A percentile compares a stretch with the other conserved stretches of the same genome.
Evolutionary conservation across 2,888 invertebrate genomes (phyloP).

Genomic region (Noctua janthina): DNA sequence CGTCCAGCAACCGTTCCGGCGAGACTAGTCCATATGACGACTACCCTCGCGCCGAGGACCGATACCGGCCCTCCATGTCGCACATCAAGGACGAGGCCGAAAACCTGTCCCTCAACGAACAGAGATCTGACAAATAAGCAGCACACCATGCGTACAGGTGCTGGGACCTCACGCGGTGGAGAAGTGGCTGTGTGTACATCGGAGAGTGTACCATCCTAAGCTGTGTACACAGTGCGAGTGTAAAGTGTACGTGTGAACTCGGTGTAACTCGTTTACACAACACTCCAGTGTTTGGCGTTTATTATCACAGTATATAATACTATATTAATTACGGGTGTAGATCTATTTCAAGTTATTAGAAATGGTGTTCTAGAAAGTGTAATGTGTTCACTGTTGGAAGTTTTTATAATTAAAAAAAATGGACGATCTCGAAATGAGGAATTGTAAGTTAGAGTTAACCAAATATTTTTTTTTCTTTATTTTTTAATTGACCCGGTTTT

Average conservation of each 20-base stretch:
- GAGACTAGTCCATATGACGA: slow-evolving; percentile 88
- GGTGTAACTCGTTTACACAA: slow-evolving; percentile 54
- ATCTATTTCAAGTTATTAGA: slow-evolving; percentile 85
- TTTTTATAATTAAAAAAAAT: slow-evolving; percentile 76
- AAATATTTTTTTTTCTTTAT: slow-evolving; percentile 80
- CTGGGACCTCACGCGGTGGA: background rate
- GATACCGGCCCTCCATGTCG: slow-evolving; percentile 84
- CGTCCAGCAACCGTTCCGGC: slow-evolving; percentile 85
- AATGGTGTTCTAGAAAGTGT: slow-evolving; percentile 81
- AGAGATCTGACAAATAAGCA: slow-evolving; percentile 87
- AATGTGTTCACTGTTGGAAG: slow-evolving; percentile 88
- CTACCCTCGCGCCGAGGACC: slow-evolving; percentile 83
- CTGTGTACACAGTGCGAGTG: slow-evolving; percentile 50
- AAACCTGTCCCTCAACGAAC: slow-evolving; percentile 88
- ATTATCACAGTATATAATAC: slow-evolving; percentile 72
- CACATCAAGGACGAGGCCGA: slow-evolving; percentile 89
- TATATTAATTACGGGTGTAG: slow-evolving; percentile 88
- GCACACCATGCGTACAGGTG: background rate
- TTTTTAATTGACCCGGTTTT: slow-evolving; percentile 85
- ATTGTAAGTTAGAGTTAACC: slow-evolving; percentile 83
- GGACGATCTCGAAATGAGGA: slow-evolving; percentile 82
- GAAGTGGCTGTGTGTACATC: slow-evolving; percentile 7
- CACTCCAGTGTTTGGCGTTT: slow-evolving; percentile 67
- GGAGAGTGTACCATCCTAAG: slow-evolving; percentile 31
- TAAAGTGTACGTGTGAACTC: slow-evolving; percentile 53